Percentiles rank a stretch among this genome's conserved stretches.
phyloP scores from a whole-genome alignment of 2,113 vertebrate species.

The Perca flavescens region DNA sequence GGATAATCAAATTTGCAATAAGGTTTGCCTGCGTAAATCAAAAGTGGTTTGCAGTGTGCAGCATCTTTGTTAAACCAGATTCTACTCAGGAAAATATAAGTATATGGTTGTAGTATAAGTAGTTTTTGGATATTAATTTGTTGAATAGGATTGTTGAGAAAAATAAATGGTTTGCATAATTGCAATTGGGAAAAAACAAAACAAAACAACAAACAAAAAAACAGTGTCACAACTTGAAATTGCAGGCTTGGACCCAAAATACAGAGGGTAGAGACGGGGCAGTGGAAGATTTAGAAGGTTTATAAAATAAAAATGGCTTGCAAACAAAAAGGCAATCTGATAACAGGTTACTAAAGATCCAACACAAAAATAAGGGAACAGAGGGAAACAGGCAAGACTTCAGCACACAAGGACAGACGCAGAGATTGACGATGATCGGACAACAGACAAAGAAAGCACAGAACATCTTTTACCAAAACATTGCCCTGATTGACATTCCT shows the following conservation, averaged over 20 bases:
- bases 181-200: background rate
- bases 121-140: background rate
- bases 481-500: background rate
- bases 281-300: too few relatives aligned
- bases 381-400: too few relatives aligned
- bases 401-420: too few relatives aligned
- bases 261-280: too few relatives aligned
- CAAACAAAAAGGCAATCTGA: too few relatives aligned
- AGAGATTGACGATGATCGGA: too few relatives aligned
- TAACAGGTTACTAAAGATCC: too few relatives aligned
- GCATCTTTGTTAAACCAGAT: background rate
- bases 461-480: background rate
- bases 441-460: too few relatives aligned
- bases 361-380: too few relatives aligned
- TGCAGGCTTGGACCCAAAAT: too few relatives aligned
- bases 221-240: too few relatives aligned
- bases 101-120: background rate
- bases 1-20: background rate
- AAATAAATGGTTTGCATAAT: background rate
- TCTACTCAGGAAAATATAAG: background rate
- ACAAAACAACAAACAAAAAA: rapidly evolving
- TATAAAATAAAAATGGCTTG: too few relatives aligned
- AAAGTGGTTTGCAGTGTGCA: constrained; percentile 12
- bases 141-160: background rate
- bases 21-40: background rate